Base-by-base conservation (phyloP, 1,140 invertebrate genomes). In the Trichomalopsis sarcophagae region DNA sequence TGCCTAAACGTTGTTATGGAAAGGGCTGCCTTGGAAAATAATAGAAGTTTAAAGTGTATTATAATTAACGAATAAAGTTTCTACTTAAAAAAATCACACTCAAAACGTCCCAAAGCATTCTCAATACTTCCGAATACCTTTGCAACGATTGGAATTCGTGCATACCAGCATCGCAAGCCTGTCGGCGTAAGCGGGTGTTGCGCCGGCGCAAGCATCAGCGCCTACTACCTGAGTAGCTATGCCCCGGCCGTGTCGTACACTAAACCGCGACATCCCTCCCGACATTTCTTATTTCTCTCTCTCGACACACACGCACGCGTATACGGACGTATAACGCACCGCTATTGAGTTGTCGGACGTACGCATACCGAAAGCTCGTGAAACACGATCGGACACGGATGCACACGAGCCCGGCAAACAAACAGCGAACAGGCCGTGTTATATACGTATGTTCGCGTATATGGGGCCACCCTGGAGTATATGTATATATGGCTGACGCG, bases 371-470 rank as follows among this genome's bases (percentile, higher is more conserved):
- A 87, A 91, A 89, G 83, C 87, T 89, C 87, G 88, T 90, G 89
- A 90, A 91, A 91, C 88, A 91, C 87, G 89, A 91, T 90, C 89
- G 77, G 90, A 90, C 89, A 91, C 87, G 88, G 89, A 90, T 90
- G 90, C 75, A 86, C 82, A 84, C 86, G 84, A 81, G 36, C 85
- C 66, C 66, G 83, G 21, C 87, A 86, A 86, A 85, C 86, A 86
- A 85, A 88, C 87, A 82, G 69, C 78, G 36, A 86, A 71, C 10
- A 17, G 6, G 66, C 23, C 68, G n/a, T 55, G 5, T 14, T 62
- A 40, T 68, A 21, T 36, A 23, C 5, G 17, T 68, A 71, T 30
- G 36, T 71, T 9, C 40, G 23, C 66, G n/a, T 23, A n/a, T 68
- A 23, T 68, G 4, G 14, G 66, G 11, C 69, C 80, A 55, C 69